Percentiles rank a stretch among this genome's conserved stretches.
phyloP scores from a whole-genome alignment of 2,113 vertebrate genomes.

The Neodon shergylaensis region DNA sequence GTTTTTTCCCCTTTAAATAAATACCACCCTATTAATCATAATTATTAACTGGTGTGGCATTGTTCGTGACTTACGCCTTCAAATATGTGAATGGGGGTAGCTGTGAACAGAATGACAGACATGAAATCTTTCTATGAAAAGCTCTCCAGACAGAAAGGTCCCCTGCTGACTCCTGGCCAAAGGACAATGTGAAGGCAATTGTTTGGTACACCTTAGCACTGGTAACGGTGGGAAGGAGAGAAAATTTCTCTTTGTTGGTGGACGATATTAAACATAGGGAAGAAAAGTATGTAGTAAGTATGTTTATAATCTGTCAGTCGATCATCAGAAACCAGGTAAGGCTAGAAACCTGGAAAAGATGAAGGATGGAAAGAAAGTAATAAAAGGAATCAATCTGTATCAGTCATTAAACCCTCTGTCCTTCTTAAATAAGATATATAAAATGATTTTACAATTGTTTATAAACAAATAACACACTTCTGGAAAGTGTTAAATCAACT shows the following conservation, averaged over 20 bases:
- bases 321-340: constrained; percentile 40
- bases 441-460: constrained; percentile 14
- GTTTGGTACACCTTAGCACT: background rate
- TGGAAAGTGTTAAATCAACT: constrained; percentile 26
- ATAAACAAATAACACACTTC: constrained; percentile 17
- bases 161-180: background rate
- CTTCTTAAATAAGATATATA: background rate
- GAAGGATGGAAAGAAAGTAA: background rate
- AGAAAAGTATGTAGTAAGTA: background rate
- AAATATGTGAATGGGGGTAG: background rate
- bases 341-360: constrained; percentile 40
- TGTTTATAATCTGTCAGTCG: background rate
- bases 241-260: constrained; percentile 5
- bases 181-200: background rate
- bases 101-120: background rate
- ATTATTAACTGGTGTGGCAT: too few relatives aligned
- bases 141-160: background rate
- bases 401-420: background rate
- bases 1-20: too few relatives aligned
- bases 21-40: too few relatives aligned
- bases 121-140: constrained; percentile 15
- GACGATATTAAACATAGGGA: background rate
- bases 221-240: background rate
- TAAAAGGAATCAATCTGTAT: background rate
- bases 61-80: too few relatives aligned